Evolutionary conservation across 2,113 vertebrate genomes (phyloP), one percentile per base, ranked within the genome.

Genomic region (Pandion haliaetus): DNA sequence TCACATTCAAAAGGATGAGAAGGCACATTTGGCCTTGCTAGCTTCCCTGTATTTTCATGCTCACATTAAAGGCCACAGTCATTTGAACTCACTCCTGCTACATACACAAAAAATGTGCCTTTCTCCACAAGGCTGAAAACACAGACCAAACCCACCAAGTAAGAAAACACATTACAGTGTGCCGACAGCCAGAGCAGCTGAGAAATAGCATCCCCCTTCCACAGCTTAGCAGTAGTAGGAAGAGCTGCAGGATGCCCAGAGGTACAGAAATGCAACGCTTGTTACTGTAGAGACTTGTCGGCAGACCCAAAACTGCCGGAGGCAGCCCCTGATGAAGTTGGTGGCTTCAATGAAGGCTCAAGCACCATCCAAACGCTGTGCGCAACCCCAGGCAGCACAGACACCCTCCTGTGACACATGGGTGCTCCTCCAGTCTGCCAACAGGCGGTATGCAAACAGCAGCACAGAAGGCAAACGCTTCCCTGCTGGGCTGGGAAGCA

Each of bases 391-490:
- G 59, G 54, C 49, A 59, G 77, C 1, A 6, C 85, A 87, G 62
- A 80, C 40, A 20, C 31, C 44, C 21, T 73, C 40, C 14, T 0
- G 5, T 4, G 11, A 71, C 78, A 74, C 0, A 0, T 3, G 15
- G 45, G 8, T 67, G 65, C 52, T 87, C 44, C 44, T 63, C 44
- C 24, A 23, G 54, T 31, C 63, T 80, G 74, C 26, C 59, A 40
- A 18, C 40, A 77, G 66, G 23, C 82, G 50, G 63, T 4, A 6
- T 4, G 31, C 57, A 49, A 76, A 63, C 61, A 67, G 66, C 29
- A 59, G 31, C 0, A 1, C 38, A 44, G 21, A 57, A 34, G 19
- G 36, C 55, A 88, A 74, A 81, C 20, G 1, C 12, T 10, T 62
- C 28, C 36, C 36, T 0, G 2, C 20, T 1, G 3, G 25, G 32